phyloP scores from a whole-genome alignment of 2,888 invertebrate genomes.

The Ashinkailepas kermadecensis region DNA sequence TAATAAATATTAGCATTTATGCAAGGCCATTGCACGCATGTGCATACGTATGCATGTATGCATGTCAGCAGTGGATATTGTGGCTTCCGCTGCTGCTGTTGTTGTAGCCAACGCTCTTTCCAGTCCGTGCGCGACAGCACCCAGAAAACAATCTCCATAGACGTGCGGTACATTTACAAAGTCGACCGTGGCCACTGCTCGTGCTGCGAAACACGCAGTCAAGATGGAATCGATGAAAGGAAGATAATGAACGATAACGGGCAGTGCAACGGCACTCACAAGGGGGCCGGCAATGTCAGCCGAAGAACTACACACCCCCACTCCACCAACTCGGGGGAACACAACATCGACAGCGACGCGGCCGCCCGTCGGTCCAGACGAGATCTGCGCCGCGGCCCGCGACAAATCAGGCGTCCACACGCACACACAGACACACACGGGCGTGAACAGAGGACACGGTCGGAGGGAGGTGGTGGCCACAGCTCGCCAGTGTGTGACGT shows the following conservation, averaged over 20 bases:
- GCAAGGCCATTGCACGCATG: too few relatives aligned
- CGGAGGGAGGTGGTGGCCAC: too few relatives aligned
- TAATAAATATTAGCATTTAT: too few relatives aligned
- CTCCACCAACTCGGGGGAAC: neutral
- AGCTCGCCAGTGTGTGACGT: too few relatives aligned
- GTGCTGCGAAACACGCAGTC: neutral
- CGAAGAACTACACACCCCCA: neutral
- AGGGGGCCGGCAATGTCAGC: neutral
- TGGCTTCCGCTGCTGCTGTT: too few relatives aligned
- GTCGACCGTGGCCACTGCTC: neutral
- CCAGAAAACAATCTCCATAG: neutral
- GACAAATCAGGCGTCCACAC: neutral
- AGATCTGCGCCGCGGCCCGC: neutral
- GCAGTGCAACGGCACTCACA: neutral
- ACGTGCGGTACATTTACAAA: neutral
- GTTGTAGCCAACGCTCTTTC: too few relatives aligned
- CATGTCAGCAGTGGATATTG: too few relatives aligned
- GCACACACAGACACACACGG: neutral
- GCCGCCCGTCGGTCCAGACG: neutral
- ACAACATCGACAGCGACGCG: neutral
- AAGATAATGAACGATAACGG: neutral
- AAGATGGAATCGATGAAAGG: constrained; percentile 1
- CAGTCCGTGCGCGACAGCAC: too few relatives aligned
- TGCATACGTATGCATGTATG: too few relatives aligned
- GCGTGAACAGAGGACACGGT: too few relatives aligned